Conservation (phyloP, 2,797 vertebrate species). For the Enteromius radiatus region DNA sequence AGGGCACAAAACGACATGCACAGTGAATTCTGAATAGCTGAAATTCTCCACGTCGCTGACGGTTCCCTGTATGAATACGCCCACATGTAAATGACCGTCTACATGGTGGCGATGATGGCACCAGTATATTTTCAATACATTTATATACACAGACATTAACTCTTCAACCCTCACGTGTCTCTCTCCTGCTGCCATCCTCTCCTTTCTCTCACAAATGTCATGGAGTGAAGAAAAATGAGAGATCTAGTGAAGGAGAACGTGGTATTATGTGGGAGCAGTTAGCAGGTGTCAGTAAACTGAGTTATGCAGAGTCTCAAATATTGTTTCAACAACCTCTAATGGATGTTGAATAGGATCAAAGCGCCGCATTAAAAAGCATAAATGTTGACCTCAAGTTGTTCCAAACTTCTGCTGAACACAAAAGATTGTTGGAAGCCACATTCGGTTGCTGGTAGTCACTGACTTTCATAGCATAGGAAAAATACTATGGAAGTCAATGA, state of each 20-base stretch:
- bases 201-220: background rate
- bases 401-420: background rate
- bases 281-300: background rate
- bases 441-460: background rate
- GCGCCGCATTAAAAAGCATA: background rate
- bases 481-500: background rate
- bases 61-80: background rate
- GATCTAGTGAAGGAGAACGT: background rate
- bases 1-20: background rate
- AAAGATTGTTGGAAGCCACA: background rate
- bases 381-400: background rate
- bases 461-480: background rate
- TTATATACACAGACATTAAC: background rate
- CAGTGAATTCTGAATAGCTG: background rate
- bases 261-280: background rate
- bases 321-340: background rate
- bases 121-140: background rate
- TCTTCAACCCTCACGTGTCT: background rate
- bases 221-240: background rate
- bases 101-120: conserved; percentile 5
- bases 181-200: background rate
- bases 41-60: background rate
- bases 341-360: background rate
- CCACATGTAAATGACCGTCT: background rate
- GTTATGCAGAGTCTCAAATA: conserved; percentile 3